Base-by-base conservation (phyloP, 2,797 vertebrate genomes). In the Platalea minor region DNA sequence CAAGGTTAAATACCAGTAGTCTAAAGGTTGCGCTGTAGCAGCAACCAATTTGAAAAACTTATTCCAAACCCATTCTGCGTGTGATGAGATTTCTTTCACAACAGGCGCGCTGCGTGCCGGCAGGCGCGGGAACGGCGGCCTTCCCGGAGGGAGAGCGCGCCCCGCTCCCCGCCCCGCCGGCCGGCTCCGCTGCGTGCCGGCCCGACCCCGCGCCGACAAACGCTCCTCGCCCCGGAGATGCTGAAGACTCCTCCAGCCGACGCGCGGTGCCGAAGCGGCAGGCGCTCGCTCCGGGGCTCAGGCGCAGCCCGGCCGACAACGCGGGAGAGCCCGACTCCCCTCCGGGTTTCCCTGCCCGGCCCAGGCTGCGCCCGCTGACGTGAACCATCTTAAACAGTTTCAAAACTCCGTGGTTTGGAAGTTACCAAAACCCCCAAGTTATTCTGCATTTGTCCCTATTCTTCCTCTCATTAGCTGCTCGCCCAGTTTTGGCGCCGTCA, bases 1-100 rank as follows among this genome's bases (percentile, higher is more conserved):
- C 96, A 97, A 97, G 96, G 96, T 97, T 98, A 97, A 97, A 97
- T 60, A 96, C 85, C 77, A 93, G 91, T 19, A 93, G 77, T 95
- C 79, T 54, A 91, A 91, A 96, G 96, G 97, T 97, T 92, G 94
- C 13, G 37, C 88, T 87, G 92, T 9, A 94, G 95, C 85, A 89
- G 91, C 86, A 96, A 85, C 89, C 97, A 96, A 97, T 97, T 91
- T 94, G 97, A 97, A 97, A 97, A 97, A 94, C 77, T 95, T 96
- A 95, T 96, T 95, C 96, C 93, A 89, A 95, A 94, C 95, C 75
- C 88, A 92, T 94, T 97, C 86, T 70, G 91, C 7, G 19, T 92
- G 94, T 97, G 97, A 97, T 95, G 95, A 97, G 94, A 92, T 91
- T 95, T 94, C 96, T 88, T 86, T 91, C 72, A 89, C 96, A 87